phyloP scores from a whole-genome alignment of 2,797 vertebrate species.

The Myotis myotis region DNA sequence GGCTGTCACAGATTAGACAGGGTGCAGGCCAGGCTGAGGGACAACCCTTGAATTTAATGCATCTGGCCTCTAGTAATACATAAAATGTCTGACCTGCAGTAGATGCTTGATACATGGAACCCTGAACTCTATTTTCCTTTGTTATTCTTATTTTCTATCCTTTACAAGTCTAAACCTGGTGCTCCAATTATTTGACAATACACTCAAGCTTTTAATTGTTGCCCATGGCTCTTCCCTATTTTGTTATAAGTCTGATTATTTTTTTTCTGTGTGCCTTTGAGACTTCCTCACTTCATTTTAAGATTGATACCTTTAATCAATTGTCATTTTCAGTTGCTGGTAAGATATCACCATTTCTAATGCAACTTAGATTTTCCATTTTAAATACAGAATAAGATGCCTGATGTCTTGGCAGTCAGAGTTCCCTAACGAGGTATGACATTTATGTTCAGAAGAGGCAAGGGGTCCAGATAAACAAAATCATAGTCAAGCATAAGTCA shows the following conservation, averaged over 20 bases:
- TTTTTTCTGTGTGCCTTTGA: not conserved
- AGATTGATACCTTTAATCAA: not conserved
- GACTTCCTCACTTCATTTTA: not conserved
- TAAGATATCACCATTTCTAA: not conserved
- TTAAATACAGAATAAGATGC: not conserved
- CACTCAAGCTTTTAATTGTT: not conserved
- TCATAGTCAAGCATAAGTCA: not conserved
- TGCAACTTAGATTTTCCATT: not conserved
- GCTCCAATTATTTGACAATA: not conserved
- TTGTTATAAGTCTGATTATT: not conserved
- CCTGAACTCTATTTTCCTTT: not conserved
- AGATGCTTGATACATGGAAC: not conserved
- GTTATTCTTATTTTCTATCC: not conserved
- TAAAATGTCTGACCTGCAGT: not conserved
- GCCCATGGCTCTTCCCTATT: not conserved
- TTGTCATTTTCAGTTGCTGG: not conserved
- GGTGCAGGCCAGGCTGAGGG: too few species aligned
- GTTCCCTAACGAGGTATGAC: not conserved
- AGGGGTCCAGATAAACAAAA: not conserved
- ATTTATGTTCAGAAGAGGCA: not conserved
- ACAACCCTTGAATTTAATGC: too few species aligned
- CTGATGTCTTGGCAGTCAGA: not conserved
- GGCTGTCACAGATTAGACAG: too few species aligned
- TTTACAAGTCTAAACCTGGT: rapidly evolving
- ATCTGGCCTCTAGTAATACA: not conserved